Evolutionary conservation across 2,797 vertebrate genomes (phyloP).

Genomic region (Lepidocolaptes lacrymiger): DNA sequence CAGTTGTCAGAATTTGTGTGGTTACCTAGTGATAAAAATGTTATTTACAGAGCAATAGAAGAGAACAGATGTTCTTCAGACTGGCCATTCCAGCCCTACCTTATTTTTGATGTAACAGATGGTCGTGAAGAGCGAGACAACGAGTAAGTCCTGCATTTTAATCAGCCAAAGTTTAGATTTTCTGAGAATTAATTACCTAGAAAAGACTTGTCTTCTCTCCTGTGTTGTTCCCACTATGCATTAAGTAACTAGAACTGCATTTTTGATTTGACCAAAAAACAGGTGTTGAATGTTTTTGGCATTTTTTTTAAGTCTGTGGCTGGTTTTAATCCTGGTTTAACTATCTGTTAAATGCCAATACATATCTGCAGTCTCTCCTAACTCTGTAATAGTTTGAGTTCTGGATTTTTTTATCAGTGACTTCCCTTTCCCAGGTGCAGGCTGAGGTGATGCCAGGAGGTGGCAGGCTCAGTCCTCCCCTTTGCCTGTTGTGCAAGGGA

Average conservation of each 20-base stretch:
- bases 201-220: neutral
- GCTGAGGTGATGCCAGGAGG: constrained; percentile 4
- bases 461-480: constrained; percentile 20
- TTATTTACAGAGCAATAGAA: constrained; percentile 73
- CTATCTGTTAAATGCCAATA: neutral
- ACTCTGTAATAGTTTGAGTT: neutral
- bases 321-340: neutral
- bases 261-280: neutral
- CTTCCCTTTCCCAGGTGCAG: neutral
- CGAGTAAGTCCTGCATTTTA: constrained; percentile 76
- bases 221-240: neutral
- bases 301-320: neutral
- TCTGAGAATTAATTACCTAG: neutral
- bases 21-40: constrained; percentile 5
- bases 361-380: neutral
- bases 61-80: constrained; percentile 75
- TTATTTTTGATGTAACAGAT: constrained; percentile 86
- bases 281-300: neutral
- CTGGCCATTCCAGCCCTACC: constrained; percentile 87
- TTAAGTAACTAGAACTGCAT: neutral
- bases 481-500: neutral
- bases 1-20: neutral
- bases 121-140: constrained; percentile 80
- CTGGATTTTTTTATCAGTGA: neutral
- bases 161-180: neutral